Evolutionary conservation across 2,797 vertebrate species (phyloP).

Genomic region (Melanotaenia maccullochi): DNA sequence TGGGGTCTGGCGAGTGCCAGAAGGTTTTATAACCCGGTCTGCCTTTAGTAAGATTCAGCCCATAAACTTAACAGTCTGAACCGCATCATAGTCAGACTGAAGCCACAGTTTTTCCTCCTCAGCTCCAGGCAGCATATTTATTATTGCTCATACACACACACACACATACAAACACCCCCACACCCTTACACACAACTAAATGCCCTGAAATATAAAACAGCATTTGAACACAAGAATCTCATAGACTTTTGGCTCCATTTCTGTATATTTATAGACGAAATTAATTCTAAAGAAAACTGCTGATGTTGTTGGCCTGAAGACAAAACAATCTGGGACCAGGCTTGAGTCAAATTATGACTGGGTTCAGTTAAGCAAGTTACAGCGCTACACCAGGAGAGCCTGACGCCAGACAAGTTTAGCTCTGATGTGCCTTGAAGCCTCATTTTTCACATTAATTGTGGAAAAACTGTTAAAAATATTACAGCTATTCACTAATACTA

Average conservation of each 20-base stretch:
- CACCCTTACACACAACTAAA: slow-evolving; percentile 30
- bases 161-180: slow-evolving; percentile 9
- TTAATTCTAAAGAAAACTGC: slow-evolving; percentile 37
- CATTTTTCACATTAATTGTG: slow-evolving; percentile 29
- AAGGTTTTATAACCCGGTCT: slow-evolving; percentile 69
- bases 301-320: slow-evolving; percentile 48
- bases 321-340: slow-evolving; percentile 43
- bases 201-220: slow-evolving; percentile 25
- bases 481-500: slow-evolving; percentile 7
- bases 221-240: slow-evolving; percentile 31
- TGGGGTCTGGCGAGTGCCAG: slow-evolving; percentile 59
- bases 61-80: slow-evolving; percentile 76
- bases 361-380: slow-evolving; percentile 64
- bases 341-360: slow-evolving; percentile 67
- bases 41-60: slow-evolving; percentile 67
- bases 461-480: slow-evolving; percentile 37
- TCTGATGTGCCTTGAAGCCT: slow-evolving; percentile 14
- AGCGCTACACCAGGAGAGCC: slow-evolving; percentile 39
- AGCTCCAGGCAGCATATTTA: slow-evolving; percentile 61
- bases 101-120: slow-evolving; percentile 52
- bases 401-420: slow-evolving; percentile 50
- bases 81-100: slow-evolving; percentile 67
- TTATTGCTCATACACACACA: slow-evolving; percentile 35
- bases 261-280: slow-evolving; percentile 60
- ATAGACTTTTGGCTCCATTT: slow-evolving; percentile 40